phyloP scores from a whole-genome alignment of 1,140 invertebrate genomes.

The Hydropsyche tenuis region DNA sequence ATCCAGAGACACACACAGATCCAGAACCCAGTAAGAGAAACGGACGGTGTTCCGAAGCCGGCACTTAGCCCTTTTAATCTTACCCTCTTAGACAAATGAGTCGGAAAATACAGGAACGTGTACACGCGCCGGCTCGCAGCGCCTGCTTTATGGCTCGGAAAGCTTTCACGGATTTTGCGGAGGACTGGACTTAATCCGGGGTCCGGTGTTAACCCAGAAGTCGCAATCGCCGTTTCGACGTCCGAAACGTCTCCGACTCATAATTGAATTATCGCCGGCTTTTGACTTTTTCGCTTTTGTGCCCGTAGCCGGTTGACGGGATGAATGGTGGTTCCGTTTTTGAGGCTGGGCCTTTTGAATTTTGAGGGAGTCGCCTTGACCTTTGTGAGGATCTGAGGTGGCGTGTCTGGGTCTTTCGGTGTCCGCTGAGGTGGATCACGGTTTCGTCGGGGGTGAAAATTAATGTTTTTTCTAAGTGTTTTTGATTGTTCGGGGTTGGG shows the following conservation, averaged over 20 bases:
- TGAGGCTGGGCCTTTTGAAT: too few relatives aligned
- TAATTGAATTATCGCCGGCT: constrained; percentile 25
- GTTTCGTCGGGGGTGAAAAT: too few relatives aligned
- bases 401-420: too few relatives aligned
- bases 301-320: too few relatives aligned
- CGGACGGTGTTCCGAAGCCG: neutral
- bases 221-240: neutral
- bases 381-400: too few relatives aligned
- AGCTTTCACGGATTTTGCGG: constrained; percentile 25
- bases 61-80: constrained; percentile 45
- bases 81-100: constrained; percentile 47
- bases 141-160: constrained; percentile 36
- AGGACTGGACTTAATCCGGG: constrained; percentile 24
- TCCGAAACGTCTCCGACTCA: neutral
- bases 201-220: constrained; percentile 14
- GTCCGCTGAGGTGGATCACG: too few relatives aligned
- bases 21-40: too few relatives aligned
- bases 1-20: too few relatives aligned
- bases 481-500: too few relatives aligned
- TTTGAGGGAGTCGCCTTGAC: too few relatives aligned
- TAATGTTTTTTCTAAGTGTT: too few relatives aligned
- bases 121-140: constrained; percentile 3
- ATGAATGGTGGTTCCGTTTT: too few relatives aligned
- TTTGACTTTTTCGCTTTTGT: neutral
- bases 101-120: constrained; percentile 40